Conservation (phyloP, 1,140 invertebrate species). For the Camponotus pennsylvanicus region DNA sequence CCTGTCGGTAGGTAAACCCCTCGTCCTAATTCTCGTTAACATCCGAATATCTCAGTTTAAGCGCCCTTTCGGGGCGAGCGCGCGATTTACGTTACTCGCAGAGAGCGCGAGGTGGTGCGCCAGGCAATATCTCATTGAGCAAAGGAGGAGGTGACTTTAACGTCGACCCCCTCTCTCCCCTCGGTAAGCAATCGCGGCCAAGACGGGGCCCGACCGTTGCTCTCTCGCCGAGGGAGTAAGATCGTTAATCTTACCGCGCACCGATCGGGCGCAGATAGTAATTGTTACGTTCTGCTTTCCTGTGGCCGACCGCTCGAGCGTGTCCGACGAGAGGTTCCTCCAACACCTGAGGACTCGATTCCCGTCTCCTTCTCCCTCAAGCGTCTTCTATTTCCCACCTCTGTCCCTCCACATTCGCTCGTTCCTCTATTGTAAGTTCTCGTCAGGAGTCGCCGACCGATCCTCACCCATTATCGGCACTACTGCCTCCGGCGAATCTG, state of each 20-base stretch:
- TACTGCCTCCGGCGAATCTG: slow-evolving; percentile 81
- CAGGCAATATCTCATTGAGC: slow-evolving; percentile 82
- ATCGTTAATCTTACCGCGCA: slow-evolving; percentile 86
- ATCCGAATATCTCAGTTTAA: slow-evolving; percentile 35
- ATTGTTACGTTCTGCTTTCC: slow-evolving; percentile 86
- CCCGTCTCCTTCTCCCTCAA: slow-evolving; percentile 41
- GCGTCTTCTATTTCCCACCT: slow-evolving; percentile 52
- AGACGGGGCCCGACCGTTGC: slow-evolving; percentile 79
- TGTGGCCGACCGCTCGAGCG: slow-evolving; percentile 78
- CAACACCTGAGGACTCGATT: slow-evolving; percentile 15
- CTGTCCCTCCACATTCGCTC: slow-evolving; percentile 13
- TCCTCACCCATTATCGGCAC: slow-evolving; percentile 76
- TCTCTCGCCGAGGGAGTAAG: slow-evolving; percentile 83
- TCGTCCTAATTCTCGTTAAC: slow-evolving; percentile 56
- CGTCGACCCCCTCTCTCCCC: slow-evolving; percentile 74
- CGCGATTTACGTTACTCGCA: slow-evolving; percentile 66
- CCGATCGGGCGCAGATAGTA: slow-evolving; percentile 86
- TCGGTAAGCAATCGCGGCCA: slow-evolving; percentile 82
- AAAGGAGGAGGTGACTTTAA: slow-evolving; percentile 86
- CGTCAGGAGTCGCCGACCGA: slow-evolving; percentile 72
- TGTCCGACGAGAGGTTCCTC: slow-evolving; percentile 64
- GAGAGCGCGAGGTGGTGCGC: slow-evolving; percentile 54
- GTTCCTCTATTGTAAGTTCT: slow-evolving; percentile 57
- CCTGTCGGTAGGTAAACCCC: slow-evolving; percentile 6
- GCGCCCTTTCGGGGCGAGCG: slow-evolving; percentile 31